phyloP scores from a whole-genome alignment of 2,888 invertebrate species.

The Aporophyla nigra region DNA sequence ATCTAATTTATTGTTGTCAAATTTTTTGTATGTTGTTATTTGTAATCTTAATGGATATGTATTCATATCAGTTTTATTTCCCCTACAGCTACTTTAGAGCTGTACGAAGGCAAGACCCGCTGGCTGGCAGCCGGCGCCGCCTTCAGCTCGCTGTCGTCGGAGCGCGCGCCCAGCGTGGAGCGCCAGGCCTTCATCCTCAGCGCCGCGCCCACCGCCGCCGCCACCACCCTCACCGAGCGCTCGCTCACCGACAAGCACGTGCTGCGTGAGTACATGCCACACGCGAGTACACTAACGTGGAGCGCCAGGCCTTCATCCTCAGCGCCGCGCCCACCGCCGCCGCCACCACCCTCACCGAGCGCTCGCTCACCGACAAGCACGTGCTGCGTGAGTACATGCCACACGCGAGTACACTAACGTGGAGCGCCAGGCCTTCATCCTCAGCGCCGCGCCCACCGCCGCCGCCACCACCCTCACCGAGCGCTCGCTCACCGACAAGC shows the following conservation, averaged over 20 bases:
- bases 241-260: slow-evolving; percentile 97
- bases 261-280: slow-evolving; percentile 23
- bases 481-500: slow-evolving; percentile 97
- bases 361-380: slow-evolving; percentile 98
- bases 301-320: slow-evolving; percentile 95
- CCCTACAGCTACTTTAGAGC: slow-evolving; percentile 94
- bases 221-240: slow-evolving; percentile 98
- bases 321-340: slow-evolving; percentile 94
- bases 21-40: too few species aligned
- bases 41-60: background rate
- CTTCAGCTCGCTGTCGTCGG: slow-evolving; percentile 96
- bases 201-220: slow-evolving; percentile 94
- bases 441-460: slow-evolving; percentile 94
- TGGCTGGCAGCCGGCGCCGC: slow-evolving; percentile 95
- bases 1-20: too few species aligned
- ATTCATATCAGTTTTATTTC: background rate
- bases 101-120: slow-evolving; percentile 96
- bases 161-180: slow-evolving; percentile 93
- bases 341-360: slow-evolving; percentile 99
- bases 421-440: slow-evolving; percentile 94
- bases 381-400: slow-evolving; percentile 33
- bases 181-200: slow-evolving; percentile 95
- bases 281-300: rapidly evolving
- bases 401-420: too few species aligned
- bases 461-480: slow-evolving; percentile 99